Evolutionary conservation across 1,140 invertebrate species (phyloP), one percentile per base, ranked within the genome.

Genomic region (Probaryconus sp.): DNA sequence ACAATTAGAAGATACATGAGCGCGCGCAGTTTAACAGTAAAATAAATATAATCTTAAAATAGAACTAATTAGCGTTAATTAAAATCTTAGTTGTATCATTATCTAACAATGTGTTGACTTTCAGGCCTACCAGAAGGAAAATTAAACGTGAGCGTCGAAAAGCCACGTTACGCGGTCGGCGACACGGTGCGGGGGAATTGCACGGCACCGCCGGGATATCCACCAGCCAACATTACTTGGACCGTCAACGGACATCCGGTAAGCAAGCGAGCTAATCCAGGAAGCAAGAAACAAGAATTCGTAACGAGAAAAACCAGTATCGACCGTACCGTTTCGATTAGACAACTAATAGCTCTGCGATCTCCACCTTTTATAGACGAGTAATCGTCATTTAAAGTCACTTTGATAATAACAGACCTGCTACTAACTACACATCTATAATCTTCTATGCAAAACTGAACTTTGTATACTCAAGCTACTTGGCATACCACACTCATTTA

Each of bases 171-270:
- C 79, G 90, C 92, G 7, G 89, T 92, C 10, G 93, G 93, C 3
- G 93, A 95, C 78, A 91, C 89, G 64, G 87, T 95, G 28, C 87
- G 91, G 64, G 92, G 91, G 11, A 94, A 94, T 84, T 95, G 94
- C 82, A 91, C 91, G 11, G 91, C 92, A 17, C 90, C 92, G 20
- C 90, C 92, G 3, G 91, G 92, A 10, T 91, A 91, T 79, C 94
- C 94, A 11, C 89, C 93, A 1, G 92, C 93, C 10, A 94, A 94
- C 85, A 89, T 96, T 50, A 94, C 92, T 31, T 95, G 94, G 94
- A 90, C 91, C 43, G 90, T 95, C 75, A 95, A 95, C 83, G 92
- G 91, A 77, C 89, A 90, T 84, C 89, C 90, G 90, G 94, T 95
- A 89, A 81, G 88, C 18, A 35, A 14, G 88, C 18, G 30, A 14